These are phyloP conservation scores for Recurvirostra avosetta DNA, from an alignment of 2,113 vertebrate genomes.

Conservation along the genomic window DNA sequence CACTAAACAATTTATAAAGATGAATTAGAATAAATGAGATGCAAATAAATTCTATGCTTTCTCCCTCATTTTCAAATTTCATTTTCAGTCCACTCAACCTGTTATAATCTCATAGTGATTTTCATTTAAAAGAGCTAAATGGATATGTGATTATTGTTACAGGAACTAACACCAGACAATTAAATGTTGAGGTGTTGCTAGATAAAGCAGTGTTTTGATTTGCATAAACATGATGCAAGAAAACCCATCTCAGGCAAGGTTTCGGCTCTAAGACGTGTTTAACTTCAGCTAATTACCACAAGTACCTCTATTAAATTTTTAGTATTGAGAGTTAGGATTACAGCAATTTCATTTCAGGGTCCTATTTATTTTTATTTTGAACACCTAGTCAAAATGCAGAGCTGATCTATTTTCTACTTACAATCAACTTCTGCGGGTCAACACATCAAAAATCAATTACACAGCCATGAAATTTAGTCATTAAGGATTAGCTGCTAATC, in stretches of 20 bases:
- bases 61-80: conserved; percentile 79
- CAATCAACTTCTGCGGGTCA: conserved; percentile 63
- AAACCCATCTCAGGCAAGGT: conserved; percentile 74
- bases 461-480: conserved; percentile 66
- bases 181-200: conserved; percentile 84
- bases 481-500: conserved; percentile 73
- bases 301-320: conserved; percentile 75
- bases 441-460: conserved; percentile 76
- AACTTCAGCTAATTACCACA: conserved; percentile 77
- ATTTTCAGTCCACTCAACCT: conserved; percentile 86
- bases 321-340: conserved; percentile 69
- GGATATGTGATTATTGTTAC: conserved; percentile 83
- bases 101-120: conserved; percentile 83
- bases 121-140: conserved; percentile 85
- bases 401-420: conserved; percentile 64
- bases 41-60: conserved; percentile 80
- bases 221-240: conserved; percentile 80
- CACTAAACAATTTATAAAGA: conserved; percentile 64
- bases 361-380: conserved; percentile 70
- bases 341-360: conserved; percentile 66
- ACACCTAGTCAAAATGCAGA: conserved; percentile 65
- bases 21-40: conserved; percentile 78
- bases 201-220: conserved; percentile 81
- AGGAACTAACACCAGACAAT: conserved; percentile 84
- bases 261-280: conserved; percentile 72